Base-by-base conservation (phyloP, 1,140 invertebrate species). In the Riptortus pedestris region DNA sequence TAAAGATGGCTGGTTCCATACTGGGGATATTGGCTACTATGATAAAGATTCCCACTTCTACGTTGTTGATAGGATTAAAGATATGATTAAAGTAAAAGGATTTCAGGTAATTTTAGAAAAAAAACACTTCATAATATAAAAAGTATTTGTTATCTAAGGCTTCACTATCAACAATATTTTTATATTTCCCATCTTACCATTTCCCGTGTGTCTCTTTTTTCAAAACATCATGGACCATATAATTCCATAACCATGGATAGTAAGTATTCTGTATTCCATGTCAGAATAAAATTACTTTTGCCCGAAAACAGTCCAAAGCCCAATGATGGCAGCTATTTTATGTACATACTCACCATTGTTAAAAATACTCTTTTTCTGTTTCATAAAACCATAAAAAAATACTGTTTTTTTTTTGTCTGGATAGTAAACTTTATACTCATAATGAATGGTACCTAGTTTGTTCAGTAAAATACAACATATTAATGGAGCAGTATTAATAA, bases 11-110 rank as follows among this genome's bases (percentile, higher is more conserved):
- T 91, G 85, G 81, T 72, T 91, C 12, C 81, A 86, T n/a, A n/a
- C n/a, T n/a, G n/a, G n/a, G n/a, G n/a, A n/a, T n/a, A n/a, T n/a
- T n/a, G n/a, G n/a, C n/a, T 87, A 84, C 71, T 84, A 82, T 67
- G 86, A 90, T 68, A 70, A 79, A 2, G 79, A 87, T 3, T 82
- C 80, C 2, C 81, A 78, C 67, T 81, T 89, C 69, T 87, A 80
- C 65, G 81, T 90, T 66, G 83, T 86, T 1, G 88, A 89, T 71
- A 74, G 88, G 33, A 72, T 87, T 0, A 90, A 89, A 71, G 86
- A 89, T 70, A 72, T 90, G 3, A 90, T 90, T 60, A 90, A 90
- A 72, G 86, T 84, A 68, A 88, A 88, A 74, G 85, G 82, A 60
- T 83, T 82, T 70, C 87, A 90, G 79, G 84, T 85, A 73, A 47